Conservation (phyloP, 2,797 vertebrate genomes). For the Pangasius djambal region DNA sequence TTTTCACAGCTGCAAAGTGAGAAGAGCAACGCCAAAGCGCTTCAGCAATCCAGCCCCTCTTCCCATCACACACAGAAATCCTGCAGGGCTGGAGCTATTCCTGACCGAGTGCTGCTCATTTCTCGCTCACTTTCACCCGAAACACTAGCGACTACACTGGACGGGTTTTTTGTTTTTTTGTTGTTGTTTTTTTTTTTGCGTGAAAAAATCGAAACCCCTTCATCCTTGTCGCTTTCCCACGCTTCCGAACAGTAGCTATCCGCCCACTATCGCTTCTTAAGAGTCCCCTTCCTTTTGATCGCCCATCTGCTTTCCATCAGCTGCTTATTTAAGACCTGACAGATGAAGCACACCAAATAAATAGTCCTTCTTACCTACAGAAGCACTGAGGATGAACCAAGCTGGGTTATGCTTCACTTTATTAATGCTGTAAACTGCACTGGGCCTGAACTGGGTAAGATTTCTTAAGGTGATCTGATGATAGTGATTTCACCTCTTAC, state of each 20-base stretch:
- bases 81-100: not conserved
- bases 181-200: not conserved
- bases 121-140: not conserved
- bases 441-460: not conserved
- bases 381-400: not conserved
- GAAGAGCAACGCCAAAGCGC: constrained; percentile 34
- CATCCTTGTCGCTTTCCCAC: constrained; percentile 14
- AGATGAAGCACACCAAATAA: constrained; percentile 1
- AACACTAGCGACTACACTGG: not conserved
- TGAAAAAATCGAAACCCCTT: not conserved
- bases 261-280: constrained; percentile 20
- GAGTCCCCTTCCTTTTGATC: constrained; percentile 4
- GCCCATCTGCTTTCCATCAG: constrained; percentile 28
- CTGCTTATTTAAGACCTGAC: constrained; percentile 18
- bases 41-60: not conserved
- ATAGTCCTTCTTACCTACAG: constrained; percentile 26
- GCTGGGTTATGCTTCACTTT: not conserved
- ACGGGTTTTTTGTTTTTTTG: no score
- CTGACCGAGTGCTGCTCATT: not conserved
- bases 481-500: not conserved
- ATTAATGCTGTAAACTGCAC: not conserved
- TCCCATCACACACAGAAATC: not conserved
- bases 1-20: constrained; percentile 60
- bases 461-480: not conserved
- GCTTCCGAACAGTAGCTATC: not conserved